Percentiles rank a stretch among this genome's conserved stretches.
These are phyloP conservation scores for Rhagonycha fulva DNA, from an alignment of 2,888 invertebrate species.

Conservation along the genomic window DNA sequence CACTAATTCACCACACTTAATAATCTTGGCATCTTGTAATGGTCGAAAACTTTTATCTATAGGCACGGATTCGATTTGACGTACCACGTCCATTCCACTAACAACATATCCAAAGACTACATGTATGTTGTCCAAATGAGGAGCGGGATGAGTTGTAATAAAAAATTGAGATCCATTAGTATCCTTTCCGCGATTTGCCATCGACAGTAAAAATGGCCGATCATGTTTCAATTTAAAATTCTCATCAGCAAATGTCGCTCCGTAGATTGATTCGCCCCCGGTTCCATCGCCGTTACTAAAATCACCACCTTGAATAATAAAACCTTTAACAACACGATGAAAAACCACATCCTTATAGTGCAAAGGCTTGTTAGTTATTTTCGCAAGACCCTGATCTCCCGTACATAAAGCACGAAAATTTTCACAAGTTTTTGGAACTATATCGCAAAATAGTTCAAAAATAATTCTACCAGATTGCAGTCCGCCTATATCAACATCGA, in stretches of 20 bases:
- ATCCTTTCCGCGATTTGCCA: slow-evolving; percentile 97
- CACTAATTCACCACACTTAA: slow-evolving; percentile 92
- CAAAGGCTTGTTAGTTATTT: slow-evolving; percentile 79
- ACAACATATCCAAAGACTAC: slow-evolving; percentile 96
- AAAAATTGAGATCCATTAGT: slow-evolving; percentile 99
- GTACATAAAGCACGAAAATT: slow-evolving; percentile 93
- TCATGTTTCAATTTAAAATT: slow-evolving; percentile 88
- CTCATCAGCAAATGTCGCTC: slow-evolving; percentile 97
- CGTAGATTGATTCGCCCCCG: slow-evolving; percentile 98
- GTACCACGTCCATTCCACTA: slow-evolving; percentile 86
- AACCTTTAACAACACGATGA: slow-evolving; percentile 95
- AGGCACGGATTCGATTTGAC: slow-evolving; percentile 86
- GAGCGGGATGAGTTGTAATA: slow-evolving; percentile 96
- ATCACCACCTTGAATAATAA: slow-evolving; percentile 94
- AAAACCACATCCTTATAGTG: slow-evolving; percentile 90
- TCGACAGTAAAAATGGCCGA: slow-evolving; percentile 88
- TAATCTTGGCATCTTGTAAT: slow-evolving; percentile 84
- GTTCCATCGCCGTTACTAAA: slow-evolving; percentile 94
- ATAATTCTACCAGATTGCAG: slow-evolving; percentile 81
- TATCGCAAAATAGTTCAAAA: slow-evolving; percentile 87
- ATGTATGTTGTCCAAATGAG: slow-evolving; percentile 98
- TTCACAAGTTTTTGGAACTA: slow-evolving; percentile 89
- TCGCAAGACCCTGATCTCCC: slow-evolving; percentile 87
- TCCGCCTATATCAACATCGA: slow-evolving; percentile 91
- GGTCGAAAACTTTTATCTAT: slow-evolving; percentile 92